Percentiles rank a stretch among this genome's conserved stretches.
Evolutionary conservation across 2,888 invertebrate genomes (phyloP).

Genomic region (Tiphia femorata): DNA sequence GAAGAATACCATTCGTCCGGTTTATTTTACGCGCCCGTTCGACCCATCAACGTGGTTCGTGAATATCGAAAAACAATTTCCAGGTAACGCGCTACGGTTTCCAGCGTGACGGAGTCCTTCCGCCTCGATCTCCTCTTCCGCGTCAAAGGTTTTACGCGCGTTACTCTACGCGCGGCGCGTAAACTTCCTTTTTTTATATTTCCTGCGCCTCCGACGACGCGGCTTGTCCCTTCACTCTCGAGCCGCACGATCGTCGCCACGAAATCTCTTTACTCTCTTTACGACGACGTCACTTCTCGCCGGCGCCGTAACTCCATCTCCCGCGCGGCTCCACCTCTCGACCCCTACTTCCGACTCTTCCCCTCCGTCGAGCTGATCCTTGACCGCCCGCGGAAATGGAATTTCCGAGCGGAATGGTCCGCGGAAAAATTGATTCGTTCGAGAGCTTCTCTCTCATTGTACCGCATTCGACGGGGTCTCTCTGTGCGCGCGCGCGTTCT

Average conservation of each 20-base stretch:
- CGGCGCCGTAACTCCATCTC: slow-evolving; percentile 20
- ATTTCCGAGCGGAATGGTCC: slow-evolving; percentile 58
- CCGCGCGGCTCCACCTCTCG: slow-evolving; percentile 17
- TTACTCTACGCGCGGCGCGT: neutral
- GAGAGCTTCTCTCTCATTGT: slow-evolving; percentile 63
- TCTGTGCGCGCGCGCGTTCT: slow-evolving; percentile 6
- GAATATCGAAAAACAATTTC: no score
- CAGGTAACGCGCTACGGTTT: no score
- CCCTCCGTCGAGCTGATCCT: slow-evolving; percentile 20
- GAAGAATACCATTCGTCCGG: no score
- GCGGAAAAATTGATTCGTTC: slow-evolving; percentile 65
- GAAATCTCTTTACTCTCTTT: slow-evolving; percentile 43
- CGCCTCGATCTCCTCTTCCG: neutral
- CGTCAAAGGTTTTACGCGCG: neutral
- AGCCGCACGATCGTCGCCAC: slow-evolving; percentile 21
- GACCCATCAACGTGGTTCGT: no score
- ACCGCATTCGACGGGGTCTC: slow-evolving; percentile 50
- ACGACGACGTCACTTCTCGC: slow-evolving; percentile 25
- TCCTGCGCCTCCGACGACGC: neutral
- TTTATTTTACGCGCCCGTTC: no score
- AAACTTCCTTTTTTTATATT: no score
- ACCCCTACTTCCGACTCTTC: slow-evolving; percentile 24
- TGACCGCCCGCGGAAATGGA: slow-evolving; percentile 52
- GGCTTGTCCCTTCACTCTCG: slow-evolving; percentile 13
- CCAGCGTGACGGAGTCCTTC: slow-evolving; percentile 1